Evolutionary conservation across 1,140 invertebrate genomes (phyloP), one percentile per base, ranked within the genome.

Genomic region (Bursaphelenchus mucronatus): DNA sequence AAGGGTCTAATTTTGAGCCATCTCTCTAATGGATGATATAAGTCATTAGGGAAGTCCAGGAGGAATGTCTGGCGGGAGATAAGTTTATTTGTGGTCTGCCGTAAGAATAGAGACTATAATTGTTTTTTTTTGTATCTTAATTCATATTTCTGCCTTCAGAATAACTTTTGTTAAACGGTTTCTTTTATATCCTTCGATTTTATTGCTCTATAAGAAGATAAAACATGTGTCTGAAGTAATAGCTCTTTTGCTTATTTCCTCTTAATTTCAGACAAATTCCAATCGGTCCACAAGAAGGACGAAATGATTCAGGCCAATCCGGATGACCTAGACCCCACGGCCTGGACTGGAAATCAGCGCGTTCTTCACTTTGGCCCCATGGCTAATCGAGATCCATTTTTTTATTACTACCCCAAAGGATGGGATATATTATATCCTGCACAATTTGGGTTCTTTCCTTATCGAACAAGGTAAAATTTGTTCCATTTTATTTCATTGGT

Each of bases 381-480:
- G 78, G 78, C 78, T 15, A 76, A 81, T 51, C 55, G 80, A 47
- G 80, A 80, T 58, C 80, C 79, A 3, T 80, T 76, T 63, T 81
- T 78, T 47, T 80, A 80, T 50, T 72, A 81, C 65, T 80, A 80
- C 57, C 78, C 78, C 7, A 80, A 80, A 55, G 78, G 78, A 19
- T 80, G 78, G 78, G 78, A 80, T 56, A 67, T 80, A 21, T 64
- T 80, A 10, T 80, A 80, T 68, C 78, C 78, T 11, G 78, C 79
- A 41, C 69, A 79, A n/a, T 80, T 80, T 63, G 78, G 78, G 13
- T 80, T 80, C 63, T 80, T 80, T 50, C 78, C 78, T 8, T 80
- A 80, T 58, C 59, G 78, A 64, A 80, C 78, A 55, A 77, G 68
- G 77, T 79, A 40, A 41, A 53, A 52, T n/a, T n/a, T 39, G 8